Evolutionary conservation across 2,888 invertebrate species (phyloP).

Genomic region (Bedellia somnulentella): DNA sequence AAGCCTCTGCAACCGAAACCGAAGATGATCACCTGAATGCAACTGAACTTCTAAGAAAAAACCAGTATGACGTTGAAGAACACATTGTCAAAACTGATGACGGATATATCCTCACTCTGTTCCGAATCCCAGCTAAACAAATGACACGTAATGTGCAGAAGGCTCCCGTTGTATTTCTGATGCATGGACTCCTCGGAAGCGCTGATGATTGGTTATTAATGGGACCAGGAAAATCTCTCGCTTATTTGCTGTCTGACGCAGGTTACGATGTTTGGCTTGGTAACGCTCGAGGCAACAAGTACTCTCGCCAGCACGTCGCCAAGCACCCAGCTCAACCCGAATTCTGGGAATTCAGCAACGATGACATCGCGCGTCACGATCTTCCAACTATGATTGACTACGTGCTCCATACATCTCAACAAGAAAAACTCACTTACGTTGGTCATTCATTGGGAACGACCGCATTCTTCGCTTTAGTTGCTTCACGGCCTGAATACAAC

Average conservation of each 20-base stretch:
- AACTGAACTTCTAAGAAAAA: slow-evolving; percentile 29
- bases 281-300: slow-evolving; percentile 42
- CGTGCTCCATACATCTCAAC: slow-evolving; percentile 24
- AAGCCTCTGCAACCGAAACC: slow-evolving; percentile 17
- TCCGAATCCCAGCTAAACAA: slow-evolving; percentile 35
- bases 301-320: slow-evolving; percentile 33
- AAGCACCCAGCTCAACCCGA: slow-evolving; percentile 30
- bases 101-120: slow-evolving; percentile 40
- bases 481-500: slow-evolving; percentile 33
- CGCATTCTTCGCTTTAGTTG: slow-evolving; percentile 31
- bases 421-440: slow-evolving; percentile 35
- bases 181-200: slow-evolving; percentile 68
- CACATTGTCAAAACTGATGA: slow-evolving; percentile 39
- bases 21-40: slow-evolving; percentile 22
- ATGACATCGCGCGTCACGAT: slow-evolving; percentile 44
- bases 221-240: slow-evolving; percentile 56
- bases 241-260: slow-evolving; percentile 34
- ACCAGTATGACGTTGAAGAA: slow-evolving; percentile 34
- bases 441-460: slow-evolving; percentile 38
- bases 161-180: slow-evolving; percentile 50
- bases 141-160: slow-evolving; percentile 17
- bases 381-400: slow-evolving; percentile 47
- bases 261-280: slow-evolving; percentile 52
- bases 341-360: slow-evolving; percentile 47
- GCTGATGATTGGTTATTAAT: slow-evolving; percentile 71